These are phyloP conservation scores for Siniperca undulata DNA, from an alignment of 2,797 vertebrate species.

Conservation along the genomic window DNA sequence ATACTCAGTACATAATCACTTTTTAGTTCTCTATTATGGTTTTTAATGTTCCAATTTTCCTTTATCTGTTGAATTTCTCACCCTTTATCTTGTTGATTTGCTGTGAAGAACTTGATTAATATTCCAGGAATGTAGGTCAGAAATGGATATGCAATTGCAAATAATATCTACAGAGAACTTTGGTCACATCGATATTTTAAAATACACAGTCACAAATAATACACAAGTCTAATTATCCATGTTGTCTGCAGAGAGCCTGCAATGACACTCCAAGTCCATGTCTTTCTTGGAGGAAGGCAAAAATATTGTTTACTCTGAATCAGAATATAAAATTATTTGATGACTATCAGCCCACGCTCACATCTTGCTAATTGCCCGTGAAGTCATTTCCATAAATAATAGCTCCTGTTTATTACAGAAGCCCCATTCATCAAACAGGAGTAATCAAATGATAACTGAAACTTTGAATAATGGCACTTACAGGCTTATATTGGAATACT, in stretches of 20 bases:
- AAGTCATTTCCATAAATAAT: constrained; percentile 82
- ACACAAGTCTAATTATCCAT: constrained; percentile 36
- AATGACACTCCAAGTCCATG: constrained; percentile 56
- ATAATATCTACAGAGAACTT: constrained; percentile 12
- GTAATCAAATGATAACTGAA: constrained; percentile 72
- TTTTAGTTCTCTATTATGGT: constrained; percentile 7
- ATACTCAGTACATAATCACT: neutral
- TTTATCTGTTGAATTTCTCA: neutral
- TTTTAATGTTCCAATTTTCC: neutral
- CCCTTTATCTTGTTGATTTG: constrained; percentile 1
- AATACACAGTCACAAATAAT: constrained; percentile 5
- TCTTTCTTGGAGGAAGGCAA: constrained; percentile 17
- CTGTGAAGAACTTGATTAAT: constrained; percentile 10
- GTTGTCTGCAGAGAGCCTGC: constrained; percentile 37
- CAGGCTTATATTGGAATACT: constrained; percentile 21
- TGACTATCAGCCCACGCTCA: constrained; percentile 59
- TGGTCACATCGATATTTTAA: constrained; percentile 29
- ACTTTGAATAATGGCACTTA: constrained; percentile 68
- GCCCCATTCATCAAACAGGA: constrained; percentile 68
- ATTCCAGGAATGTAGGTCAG: constrained; percentile 7
- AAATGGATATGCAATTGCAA: constrained; percentile 7
- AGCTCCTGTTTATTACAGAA: constrained; percentile 67
- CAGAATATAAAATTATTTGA: constrained; percentile 58
- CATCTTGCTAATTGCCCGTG: constrained; percentile 75
- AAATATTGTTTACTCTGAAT: constrained; percentile 52